A percentile compares a stretch with the other conserved stretches of the same genome.
These are phyloP conservation scores for Chymomyza caudatula DNA, from an alignment of 2,888 invertebrate species.

Conservation along the genomic window DNA sequence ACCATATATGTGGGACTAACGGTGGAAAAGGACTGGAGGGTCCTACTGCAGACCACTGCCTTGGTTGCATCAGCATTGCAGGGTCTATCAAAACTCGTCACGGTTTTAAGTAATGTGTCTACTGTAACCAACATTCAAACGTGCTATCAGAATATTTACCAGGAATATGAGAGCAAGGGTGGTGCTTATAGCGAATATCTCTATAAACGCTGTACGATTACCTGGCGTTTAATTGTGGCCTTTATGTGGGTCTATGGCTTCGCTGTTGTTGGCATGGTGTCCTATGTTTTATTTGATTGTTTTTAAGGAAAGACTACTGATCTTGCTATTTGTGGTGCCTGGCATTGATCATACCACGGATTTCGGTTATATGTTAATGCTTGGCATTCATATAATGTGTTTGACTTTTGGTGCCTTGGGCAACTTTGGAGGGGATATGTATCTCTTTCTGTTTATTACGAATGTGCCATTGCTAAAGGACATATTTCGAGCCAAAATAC, in stretches of 20 bases:
- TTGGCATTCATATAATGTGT: conserved; percentile 26
- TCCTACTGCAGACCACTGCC: conserved; percentile 47
- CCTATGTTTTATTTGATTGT: conserved; percentile 20
- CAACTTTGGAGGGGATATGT: conserved; percentile 64
- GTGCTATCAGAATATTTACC: conserved; percentile 44
- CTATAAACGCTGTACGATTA: conserved; percentile 25
- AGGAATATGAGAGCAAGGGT: conserved; percentile 41
- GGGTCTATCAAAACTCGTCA: conserved; percentile 34
- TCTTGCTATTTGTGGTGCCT: conserved; percentile 59
- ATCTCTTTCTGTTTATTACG: conserved; percentile 49
- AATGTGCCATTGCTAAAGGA: conserved; percentile 61
- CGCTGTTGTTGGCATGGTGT: not conserved
- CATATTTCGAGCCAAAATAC: conserved; percentile 49
- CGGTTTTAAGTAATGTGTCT: not conserved
- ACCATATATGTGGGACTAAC: conserved; percentile 56
- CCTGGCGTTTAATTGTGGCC: conserved; percentile 28
- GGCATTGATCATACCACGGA: conserved; percentile 42
- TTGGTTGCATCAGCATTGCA: conserved; percentile 49
- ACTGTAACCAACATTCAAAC: not conserved
- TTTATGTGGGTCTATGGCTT: conserved; percentile 29
- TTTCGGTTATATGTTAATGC: conserved; percentile 36
- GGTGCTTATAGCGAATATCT: conserved; percentile 39
- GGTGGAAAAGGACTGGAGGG: conserved; percentile 45
- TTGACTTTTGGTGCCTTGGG: conserved; percentile 54
- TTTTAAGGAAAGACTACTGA: conserved; percentile 36